These are phyloP conservation scores for Chrysaora quinquecirrha DNA, from an alignment of 30 jellyfish, hydroid and myxozoan genomes.

Conservation along the genomic window DNA sequence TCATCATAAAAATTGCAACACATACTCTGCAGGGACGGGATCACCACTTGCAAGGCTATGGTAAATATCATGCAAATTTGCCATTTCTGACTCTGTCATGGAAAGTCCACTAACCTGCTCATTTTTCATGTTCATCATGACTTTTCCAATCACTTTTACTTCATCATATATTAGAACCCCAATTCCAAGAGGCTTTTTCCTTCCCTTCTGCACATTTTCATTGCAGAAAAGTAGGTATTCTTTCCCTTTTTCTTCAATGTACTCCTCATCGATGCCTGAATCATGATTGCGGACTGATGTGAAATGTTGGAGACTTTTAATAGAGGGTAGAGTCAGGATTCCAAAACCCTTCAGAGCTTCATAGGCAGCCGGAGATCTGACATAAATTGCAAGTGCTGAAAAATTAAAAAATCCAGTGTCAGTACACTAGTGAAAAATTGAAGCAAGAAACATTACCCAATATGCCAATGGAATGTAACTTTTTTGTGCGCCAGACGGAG, in stretches of 20 bases:
- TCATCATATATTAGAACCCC: conserved; percentile 16
- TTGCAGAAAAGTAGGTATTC: conserved; percentile 2
- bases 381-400: no score
- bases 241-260: conserved; percentile 32
- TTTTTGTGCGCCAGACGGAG: no score
- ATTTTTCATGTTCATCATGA: conserved; percentile 22
- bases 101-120: conserved; percentile 28
- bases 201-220: conserved; percentile 14
- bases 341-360: no score
- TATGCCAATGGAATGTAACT: no score
- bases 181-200: conserved; percentile 28
- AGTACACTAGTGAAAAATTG: not conserved
- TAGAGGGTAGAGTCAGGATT: conserved; percentile 22
- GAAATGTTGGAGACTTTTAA: conserved; percentile 25
- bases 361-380: no score
- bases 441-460: not conserved
- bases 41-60: conserved; percentile 1
- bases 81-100: conserved; percentile 15
- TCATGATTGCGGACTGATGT: conserved; percentile 39
- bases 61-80: conserved; percentile 3
- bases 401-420: not conserved
- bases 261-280: conserved; percentile 24
- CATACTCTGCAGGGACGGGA: conserved; percentile 32
- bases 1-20: conserved; percentile 33
- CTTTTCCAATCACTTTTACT: conserved; percentile 16